Base-by-base conservation (phyloP, 2,888 invertebrate species). In the Sylvicola cinctus region DNA sequence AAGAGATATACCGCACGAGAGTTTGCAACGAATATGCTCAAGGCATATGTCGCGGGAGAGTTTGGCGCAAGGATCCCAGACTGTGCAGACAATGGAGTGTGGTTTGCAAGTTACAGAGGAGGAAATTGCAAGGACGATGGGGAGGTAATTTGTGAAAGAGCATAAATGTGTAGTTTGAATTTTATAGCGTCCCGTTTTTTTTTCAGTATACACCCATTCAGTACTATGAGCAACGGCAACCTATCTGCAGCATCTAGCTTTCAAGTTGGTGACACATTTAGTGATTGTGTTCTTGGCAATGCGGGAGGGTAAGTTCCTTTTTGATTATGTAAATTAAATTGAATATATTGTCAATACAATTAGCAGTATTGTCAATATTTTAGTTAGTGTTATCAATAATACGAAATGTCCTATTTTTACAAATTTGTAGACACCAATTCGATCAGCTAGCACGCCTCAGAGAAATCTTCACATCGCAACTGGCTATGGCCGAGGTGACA, bases 51-150 rank as follows among this genome's bases (percentile, higher is more conserved):
- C 74, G 37, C 67, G 78, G 46, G 80, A 81, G 52, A 64, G 78
- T 35, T 62, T 77, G 46, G 63, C 66, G 46, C 64, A 66, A 54
- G 64, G 68, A 34, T 74, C 72, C 2, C 81, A 83, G 54, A 79
- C 77, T 10, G 84, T 84, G 13, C 83, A 83, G 32, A 84, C 75
- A 64, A 79, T 79, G 55, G 88, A 83, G 53, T 75, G 71, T 38
- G 87, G 85, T 45, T 63, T 87, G 35, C 88, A 88, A 63, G 85
- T 85, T 34, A 88, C 85, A 5, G 88, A 90, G 60, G 88, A 88
- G 58, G 88, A 90, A 50, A 88, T 90, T 40, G 83, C 84, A 4
- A 65, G 75, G 35, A 83, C 84, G 46, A 84, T 85, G 80, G 75
- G 75, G 28, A 64, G 63, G 44, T 57, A 61, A 44, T 12, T n/a